phyloP scores from a whole-genome alignment of 2,888 invertebrate genomes.

The Amphipoea oculea region DNA sequence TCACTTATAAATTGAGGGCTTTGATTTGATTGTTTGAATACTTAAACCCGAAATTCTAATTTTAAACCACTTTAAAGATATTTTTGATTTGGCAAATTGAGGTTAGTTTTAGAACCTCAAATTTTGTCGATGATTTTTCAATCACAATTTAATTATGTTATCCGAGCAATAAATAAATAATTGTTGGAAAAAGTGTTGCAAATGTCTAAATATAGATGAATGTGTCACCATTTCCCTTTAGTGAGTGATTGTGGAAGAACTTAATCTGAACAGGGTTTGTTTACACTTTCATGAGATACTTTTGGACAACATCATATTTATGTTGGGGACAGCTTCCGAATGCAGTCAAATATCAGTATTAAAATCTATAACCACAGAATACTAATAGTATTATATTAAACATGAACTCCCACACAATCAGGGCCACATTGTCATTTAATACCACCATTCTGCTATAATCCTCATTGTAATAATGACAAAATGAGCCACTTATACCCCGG shows the following conservation, averaged over 20 bases:
- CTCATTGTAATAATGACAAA: slow-evolving; percentile 47
- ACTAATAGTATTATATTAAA: slow-evolving; percentile 3
- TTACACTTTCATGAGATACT: neutral
- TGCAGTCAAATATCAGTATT: neutral
- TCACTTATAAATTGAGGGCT: neutral
- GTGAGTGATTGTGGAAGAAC: too few species aligned
- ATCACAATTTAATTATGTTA: too few species aligned
- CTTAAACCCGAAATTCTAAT: neutral
- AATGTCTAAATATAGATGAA: too few species aligned
- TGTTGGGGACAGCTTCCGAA: neutral
- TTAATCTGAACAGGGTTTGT: neutral
- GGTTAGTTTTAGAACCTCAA: neutral
- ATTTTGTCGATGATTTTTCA: too few species aligned
- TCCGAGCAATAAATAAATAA: too few species aligned
- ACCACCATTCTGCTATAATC: slow-evolving; percentile 31
- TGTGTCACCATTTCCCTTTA: too few species aligned
- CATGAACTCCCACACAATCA: slow-evolving; percentile 26
- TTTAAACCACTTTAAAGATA: neutral
- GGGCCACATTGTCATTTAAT: slow-evolving; percentile 36
- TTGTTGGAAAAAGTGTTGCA: too few species aligned
- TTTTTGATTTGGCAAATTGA: neutral
- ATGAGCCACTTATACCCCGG: slow-evolving; percentile 37
- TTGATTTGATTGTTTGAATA: neutral
- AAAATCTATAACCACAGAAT: slow-evolving; percentile 2
- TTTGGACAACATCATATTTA: too few species aligned